A percentile compares a stretch with the other conserved stretches of the same genome.
These are phyloP conservation scores for Stenolophus ochropezus DNA, from an alignment of 2,888 invertebrate species.

Conservation along the genomic window DNA sequence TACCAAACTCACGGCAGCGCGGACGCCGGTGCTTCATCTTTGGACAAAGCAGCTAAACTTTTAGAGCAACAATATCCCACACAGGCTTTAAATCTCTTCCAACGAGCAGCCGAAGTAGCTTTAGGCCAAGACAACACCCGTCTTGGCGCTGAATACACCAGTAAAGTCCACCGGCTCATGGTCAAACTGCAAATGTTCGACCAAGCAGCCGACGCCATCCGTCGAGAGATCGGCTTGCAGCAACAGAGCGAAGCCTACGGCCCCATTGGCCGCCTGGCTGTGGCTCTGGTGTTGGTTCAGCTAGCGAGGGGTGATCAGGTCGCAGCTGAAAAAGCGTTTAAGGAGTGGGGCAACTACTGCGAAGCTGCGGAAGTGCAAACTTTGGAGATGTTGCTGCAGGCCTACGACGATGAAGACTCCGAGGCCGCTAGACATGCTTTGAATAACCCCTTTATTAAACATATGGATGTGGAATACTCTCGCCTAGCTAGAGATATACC, in stretches of 20 bases:
- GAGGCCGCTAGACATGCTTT: constrained; percentile 85
- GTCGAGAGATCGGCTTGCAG: constrained; percentile 91
- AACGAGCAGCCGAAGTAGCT: constrained; percentile 90
- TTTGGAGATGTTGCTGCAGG: constrained; percentile 84
- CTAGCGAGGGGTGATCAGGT: constrained; percentile 93
- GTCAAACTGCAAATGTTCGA: constrained; percentile 91
- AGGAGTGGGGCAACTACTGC: constrained; percentile 91
- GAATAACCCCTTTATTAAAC: constrained; percentile 88
- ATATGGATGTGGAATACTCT: constrained; percentile 94
- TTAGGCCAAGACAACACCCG: constrained; percentile 89
- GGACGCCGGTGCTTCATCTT: constrained; percentile 88
- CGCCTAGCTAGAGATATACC: constrained; percentile 83
- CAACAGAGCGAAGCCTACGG: constrained; percentile 87
- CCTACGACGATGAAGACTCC: constrained; percentile 91
- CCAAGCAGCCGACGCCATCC: constrained; percentile 89
- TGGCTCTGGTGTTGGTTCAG: constrained; percentile 92
- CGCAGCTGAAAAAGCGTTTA: constrained; percentile 95
- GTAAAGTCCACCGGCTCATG: constrained; percentile 89
- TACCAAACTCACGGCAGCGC: constrained; percentile 94
- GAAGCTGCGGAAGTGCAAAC: constrained; percentile 88
- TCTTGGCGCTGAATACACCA: constrained; percentile 92
- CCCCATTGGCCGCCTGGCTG: constrained; percentile 89
- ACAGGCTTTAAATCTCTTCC: constrained; percentile 86
- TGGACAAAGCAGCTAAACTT: constrained; percentile 93
- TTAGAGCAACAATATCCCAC: constrained; percentile 86